Conservation (phyloP, 2,888 invertebrate genomes). For the Caenorhabditis sp. region DNA sequence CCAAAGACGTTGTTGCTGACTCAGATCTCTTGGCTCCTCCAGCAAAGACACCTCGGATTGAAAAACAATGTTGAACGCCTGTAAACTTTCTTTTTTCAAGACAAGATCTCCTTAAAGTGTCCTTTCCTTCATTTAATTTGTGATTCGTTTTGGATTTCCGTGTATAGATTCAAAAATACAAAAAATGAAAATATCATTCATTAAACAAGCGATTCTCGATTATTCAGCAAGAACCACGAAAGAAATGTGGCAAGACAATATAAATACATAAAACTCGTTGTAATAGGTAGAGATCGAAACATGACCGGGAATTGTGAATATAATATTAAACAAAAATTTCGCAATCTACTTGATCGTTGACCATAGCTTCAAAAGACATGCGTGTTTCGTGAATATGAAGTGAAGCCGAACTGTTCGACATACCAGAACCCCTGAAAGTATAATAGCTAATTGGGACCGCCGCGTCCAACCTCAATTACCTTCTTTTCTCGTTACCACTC, state of each 20-base stretch:
- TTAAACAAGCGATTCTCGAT: not conserved
- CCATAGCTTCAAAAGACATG: conserved; percentile 68
- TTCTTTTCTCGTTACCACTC: conserved; percentile 61
- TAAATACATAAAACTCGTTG: conserved; percentile 41
- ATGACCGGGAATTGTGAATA: conserved; percentile 24
- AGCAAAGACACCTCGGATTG: conserved; percentile 10
- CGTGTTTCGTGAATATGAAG: conserved; percentile 76
- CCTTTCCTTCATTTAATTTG: not conserved
- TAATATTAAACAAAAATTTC: conserved; percentile 70
- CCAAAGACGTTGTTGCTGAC: not conserved
- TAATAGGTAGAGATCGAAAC: conserved; percentile 34
- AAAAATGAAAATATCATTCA: not conserved
- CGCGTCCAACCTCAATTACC: not conserved
- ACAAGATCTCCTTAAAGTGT: not conserved
- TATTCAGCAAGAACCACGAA: conserved; percentile 1
- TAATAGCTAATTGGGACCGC: not conserved
- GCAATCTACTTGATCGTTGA: conserved; percentile 69
- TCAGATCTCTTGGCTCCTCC: not conserved
- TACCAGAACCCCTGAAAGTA: conserved; percentile 72
- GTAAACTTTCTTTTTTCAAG: too few relatives aligned
- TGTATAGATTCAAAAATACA: too few relatives aligned
- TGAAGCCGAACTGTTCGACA: conserved; percentile 78
- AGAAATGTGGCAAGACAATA: conserved; percentile 27
- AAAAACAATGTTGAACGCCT: not conserved
- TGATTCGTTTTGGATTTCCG: not conserved